Base-by-base conservation (phyloP, 2,797 vertebrate species). In the Notoglanidium macrostoma region DNA sequence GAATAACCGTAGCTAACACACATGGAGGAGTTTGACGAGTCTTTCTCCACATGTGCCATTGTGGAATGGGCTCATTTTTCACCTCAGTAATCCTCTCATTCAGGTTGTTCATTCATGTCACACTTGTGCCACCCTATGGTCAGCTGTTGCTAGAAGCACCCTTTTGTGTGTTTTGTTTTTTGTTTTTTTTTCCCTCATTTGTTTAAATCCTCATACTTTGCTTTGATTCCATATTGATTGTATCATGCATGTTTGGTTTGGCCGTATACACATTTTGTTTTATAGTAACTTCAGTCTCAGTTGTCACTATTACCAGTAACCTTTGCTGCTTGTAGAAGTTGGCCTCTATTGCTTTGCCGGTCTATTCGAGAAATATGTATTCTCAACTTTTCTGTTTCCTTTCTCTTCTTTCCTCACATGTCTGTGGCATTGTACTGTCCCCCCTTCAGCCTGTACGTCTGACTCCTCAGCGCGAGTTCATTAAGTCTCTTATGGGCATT, bases 401-500 rank as follows among this genome's bases (percentile, higher is more conserved):
- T 2, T 80, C 32, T 46, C 15, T 12, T 68, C 26, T 46, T 74
- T 73, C 12, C 12, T 61, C 46, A 63, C 19, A 46, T 65, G 12
- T 88, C 49, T 81, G 32, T 88, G 68, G 0, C 1, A 0, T 63
- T 15, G n/a, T 23, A 15, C 84, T 85, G 79, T 15, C 29, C 49
- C 44, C 14, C 76, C 72, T 65, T 4, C 91, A 99, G 97, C 97
- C 98, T 0, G 95, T 97, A 86, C 95, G 98, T 10, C 95, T 99
- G 29, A 96, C 97, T 0, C 98, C 98, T 0, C 98, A 99, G 94
- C 92, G 98, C 5, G 98, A 99, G 55, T 99, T 98, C 94, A 98
- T 99, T 87, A 98, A 98, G 91, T 98, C 98, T 0, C 95, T 99
- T 90, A 96, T 99, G 93, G 96, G 97, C 5, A 99, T 99, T 1